Evolutionary conservation across 1,140 invertebrate genomes (phyloP).

Genomic region (Amyelois transitella): DNA sequence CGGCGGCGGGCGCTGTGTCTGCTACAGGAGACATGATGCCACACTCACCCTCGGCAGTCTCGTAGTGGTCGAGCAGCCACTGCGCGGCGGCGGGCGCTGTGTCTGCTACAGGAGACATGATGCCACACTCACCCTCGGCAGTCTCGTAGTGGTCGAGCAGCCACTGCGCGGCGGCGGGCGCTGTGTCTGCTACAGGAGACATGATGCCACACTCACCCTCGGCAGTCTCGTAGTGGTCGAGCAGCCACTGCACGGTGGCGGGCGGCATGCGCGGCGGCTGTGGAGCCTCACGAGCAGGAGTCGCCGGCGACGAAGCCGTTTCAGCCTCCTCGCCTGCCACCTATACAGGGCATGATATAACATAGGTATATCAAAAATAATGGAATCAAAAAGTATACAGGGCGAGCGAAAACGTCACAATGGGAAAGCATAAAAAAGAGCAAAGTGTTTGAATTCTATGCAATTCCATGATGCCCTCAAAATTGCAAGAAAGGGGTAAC

Average conservation of each 20-base stretch:
- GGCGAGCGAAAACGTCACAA: too few species aligned
- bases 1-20: too few species aligned
- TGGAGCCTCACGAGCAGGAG: slow-evolving; percentile 17
- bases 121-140: slow-evolving; percentile 83
- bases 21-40: too few species aligned
- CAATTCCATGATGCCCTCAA: too few species aligned
- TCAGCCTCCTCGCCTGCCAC: slow-evolving; percentile 32
- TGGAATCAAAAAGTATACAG: too few species aligned
- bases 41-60: slow-evolving; percentile 90
- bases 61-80: slow-evolving; percentile 98
- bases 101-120: slow-evolving; percentile 9
- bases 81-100: slow-evolving; percentile 78
- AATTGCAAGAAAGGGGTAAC: too few species aligned
- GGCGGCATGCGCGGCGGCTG: slow-evolving; percentile 58
- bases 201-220: slow-evolving; percentile 78
- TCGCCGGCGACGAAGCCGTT: slow-evolving; percentile 38
- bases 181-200: slow-evolving; percentile 8
- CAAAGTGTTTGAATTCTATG: too few species aligned
- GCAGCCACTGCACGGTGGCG: slow-evolving; percentile 90
- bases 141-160: slow-evolving; percentile 98
- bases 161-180: slow-evolving; percentile 86
- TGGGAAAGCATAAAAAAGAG: too few species aligned
- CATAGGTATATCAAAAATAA: too few species aligned
- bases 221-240: slow-evolving; percentile 98
- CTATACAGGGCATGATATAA: too few species aligned